Percentiles rank a stretch among this genome's conserved stretches.
Evolutionary conservation across 2,888 invertebrate species (phyloP).

Genomic region (Harpagoxenus sublaevis): DNA sequence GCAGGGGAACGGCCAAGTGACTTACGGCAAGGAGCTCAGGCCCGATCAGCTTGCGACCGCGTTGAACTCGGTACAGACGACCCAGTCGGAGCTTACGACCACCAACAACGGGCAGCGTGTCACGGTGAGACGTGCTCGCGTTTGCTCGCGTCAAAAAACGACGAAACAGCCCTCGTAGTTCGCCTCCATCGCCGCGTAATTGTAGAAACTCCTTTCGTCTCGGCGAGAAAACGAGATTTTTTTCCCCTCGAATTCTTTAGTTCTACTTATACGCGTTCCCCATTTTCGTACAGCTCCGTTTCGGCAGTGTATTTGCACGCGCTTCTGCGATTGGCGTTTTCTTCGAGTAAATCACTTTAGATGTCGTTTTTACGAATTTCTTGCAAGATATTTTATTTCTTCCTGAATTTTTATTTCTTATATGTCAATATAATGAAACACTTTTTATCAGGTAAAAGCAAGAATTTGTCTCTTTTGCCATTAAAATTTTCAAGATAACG

Average conservation of each 20-base stretch:
- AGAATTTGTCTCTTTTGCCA: neutral
- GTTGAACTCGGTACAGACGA: conserved; percentile 86
- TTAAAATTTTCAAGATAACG: neutral
- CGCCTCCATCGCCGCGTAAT: neutral
- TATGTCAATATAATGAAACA: neutral
- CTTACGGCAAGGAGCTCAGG: conserved; percentile 88
- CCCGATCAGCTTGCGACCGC: conserved; percentile 88
- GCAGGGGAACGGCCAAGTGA: conserved; percentile 87
- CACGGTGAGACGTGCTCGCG: conserved; percentile 76
- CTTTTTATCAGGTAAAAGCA: neutral
- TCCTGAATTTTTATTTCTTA: neutral
- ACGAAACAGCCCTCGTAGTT: neutral
- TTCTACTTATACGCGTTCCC: too few species aligned
- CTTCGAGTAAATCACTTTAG: neutral
- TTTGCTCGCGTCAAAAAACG: neutral
- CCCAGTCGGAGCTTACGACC: conserved; percentile 82
- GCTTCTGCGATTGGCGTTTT: neutral
- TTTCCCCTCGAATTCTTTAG: neutral
- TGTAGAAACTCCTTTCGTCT: neutral
- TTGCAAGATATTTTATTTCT: neutral
- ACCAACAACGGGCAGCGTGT: conserved; percentile 83
- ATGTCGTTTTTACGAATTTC: neutral
- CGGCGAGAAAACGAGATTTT: neutral
- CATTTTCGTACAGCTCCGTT: neutral
- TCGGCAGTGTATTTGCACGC: neutral